phyloP scores from a whole-genome alignment of 2,113 vertebrate species.

The Trochalopteron elliotii region DNA sequence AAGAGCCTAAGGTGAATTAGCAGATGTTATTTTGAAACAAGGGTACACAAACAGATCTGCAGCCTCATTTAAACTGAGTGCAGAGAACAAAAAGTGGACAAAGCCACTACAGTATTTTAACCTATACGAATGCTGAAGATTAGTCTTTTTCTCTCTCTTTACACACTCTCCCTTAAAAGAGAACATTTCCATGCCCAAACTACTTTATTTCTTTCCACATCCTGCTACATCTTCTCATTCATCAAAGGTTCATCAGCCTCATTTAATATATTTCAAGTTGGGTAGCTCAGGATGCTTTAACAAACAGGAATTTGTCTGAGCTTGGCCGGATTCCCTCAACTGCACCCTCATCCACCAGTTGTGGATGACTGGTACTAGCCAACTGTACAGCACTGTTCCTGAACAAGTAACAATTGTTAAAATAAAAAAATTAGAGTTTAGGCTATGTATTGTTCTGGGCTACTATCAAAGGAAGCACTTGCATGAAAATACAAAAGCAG shows the following conservation, averaged over 20 bases:
- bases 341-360: neutral
- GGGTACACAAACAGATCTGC: neutral
- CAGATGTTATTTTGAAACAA: neutral
- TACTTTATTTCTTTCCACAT: neutral
- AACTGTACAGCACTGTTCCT: slow-evolving; percentile 54
- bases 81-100: neutral
- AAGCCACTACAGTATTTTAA: neutral
- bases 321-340: slow-evolving; percentile 23
- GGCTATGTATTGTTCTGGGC: slow-evolving; percentile 41
- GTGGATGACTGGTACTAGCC: slow-evolving; percentile 62
- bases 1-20: neutral
- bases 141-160: neutral
- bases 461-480: slow-evolving; percentile 61
- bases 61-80: neutral
- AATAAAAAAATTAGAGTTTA: neutral
- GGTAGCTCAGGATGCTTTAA: neutral
- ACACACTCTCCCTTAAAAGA: neutral
- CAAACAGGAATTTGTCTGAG: slow-evolving; percentile 31
- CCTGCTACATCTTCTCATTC: neutral
- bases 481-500: slow-evolving; percentile 56
- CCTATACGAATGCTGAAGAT: neutral
- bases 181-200: neutral
- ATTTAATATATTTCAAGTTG: neutral
- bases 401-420: slow-evolving; percentile 64
- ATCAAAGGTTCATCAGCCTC: neutral